Evolutionary conservation across 1,140 invertebrate genomes (phyloP), one percentile per base, ranked within the genome.

Genomic region (Drosophila paulistorum): DNA sequence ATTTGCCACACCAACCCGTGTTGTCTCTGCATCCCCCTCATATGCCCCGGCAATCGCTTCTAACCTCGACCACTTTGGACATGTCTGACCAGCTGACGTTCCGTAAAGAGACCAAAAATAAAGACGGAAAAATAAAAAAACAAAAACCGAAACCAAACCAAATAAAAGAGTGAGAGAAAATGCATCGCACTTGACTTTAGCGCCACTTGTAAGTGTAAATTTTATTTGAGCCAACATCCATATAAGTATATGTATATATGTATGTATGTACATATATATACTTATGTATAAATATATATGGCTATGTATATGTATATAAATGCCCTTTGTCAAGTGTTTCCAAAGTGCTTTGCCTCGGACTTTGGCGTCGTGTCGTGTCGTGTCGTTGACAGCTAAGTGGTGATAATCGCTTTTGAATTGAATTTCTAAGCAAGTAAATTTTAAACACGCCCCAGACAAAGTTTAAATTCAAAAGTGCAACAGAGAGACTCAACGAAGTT

Each of bases 321-420:
- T 79, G 73, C 79, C 74, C 68, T 79, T 76, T 79, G 73, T 84
- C 59, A 74, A 77, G 79, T 74, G 70, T 62, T 70, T 55, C 55
- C 68, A 66, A 85, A 85, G 81, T 81, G 77, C 68, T 71, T 65
- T 60, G 81, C 74, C 76, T 72, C 71, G 78, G 68, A 71, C 59
- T 78, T 72, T 79, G 71, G 75, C 71, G 66, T 87, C 79, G 83
- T 87, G 83, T 87, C 83, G 83, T 72, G 66, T 87, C 79, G 83
- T 87, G 83, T 87, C 83, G 83, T 72, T 87, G 83, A 86, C 83
- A 87, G 76, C 73, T 80, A 86, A 86, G 83, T 87, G 83, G 79
- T 83, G 79, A 86, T 86, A 87, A 86, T 86, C 83, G 83, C 83
- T 86, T 86, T 86, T 87, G 83, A 87, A 86, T 86, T 86, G 79